Evolutionary conservation across 1,140 invertebrate species (phyloP).

Genomic region (Sinonovacula constricta): DNA sequence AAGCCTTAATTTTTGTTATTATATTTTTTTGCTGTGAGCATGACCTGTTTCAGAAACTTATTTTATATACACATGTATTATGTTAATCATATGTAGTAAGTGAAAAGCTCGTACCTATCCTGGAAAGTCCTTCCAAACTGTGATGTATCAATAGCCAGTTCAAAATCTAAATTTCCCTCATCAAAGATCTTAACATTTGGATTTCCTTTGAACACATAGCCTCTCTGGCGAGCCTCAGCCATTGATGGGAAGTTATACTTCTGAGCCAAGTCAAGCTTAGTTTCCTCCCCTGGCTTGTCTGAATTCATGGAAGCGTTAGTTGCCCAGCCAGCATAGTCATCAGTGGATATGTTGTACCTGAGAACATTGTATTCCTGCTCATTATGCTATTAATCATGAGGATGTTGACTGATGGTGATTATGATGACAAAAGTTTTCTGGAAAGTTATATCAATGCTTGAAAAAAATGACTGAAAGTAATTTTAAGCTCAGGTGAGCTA

Average conservation of each 20-base stretch:
- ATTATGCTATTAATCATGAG: too few relatives aligned
- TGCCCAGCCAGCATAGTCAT: conserved; percentile 75
- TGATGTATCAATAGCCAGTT: conserved; percentile 75
- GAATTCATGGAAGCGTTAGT: conserved; percentile 57
- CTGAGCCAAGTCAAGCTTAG: conserved; percentile 60
- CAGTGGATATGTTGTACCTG: conserved; percentile 78
- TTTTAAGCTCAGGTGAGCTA: too few relatives aligned
- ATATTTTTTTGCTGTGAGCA: too few relatives aligned
- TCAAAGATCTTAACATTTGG: conserved; percentile 75
- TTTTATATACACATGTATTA: too few relatives aligned
- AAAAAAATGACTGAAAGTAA: too few relatives aligned
- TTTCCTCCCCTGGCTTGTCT: conserved; percentile 40
- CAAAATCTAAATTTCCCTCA: conserved; percentile 66
- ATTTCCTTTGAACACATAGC: conserved; percentile 76
- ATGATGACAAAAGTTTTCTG: too few relatives aligned
- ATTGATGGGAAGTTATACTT: conserved; percentile 64
- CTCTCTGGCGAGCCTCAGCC: conserved; percentile 61
- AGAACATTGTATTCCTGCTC: conserved; percentile 23
- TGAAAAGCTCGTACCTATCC: conserved; percentile 68
- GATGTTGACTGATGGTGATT: too few relatives aligned
- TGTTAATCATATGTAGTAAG: not conserved
- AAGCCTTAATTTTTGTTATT: too few relatives aligned
- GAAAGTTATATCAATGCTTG: too few relatives aligned
- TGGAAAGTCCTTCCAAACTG: conserved; percentile 77
- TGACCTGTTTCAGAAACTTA: not conserved